Conservation (phyloP, 1,140 invertebrate species). For the Ptiloglossa arizonensis region DNA sequence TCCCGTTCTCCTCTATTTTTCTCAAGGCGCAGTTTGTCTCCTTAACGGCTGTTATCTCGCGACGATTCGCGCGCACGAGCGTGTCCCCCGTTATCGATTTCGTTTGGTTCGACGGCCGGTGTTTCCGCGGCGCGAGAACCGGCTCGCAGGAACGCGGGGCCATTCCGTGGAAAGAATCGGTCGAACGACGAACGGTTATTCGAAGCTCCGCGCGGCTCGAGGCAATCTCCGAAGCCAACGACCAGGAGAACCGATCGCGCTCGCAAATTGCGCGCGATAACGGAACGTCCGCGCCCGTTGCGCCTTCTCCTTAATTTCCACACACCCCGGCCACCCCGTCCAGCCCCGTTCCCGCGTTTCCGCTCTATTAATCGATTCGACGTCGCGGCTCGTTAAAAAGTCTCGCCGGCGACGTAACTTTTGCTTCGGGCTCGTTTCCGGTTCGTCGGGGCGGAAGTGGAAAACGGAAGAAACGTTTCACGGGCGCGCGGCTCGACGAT, state of each 20-base stretch:
- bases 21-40: slow-evolving; percentile 61
- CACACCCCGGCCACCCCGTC: neutral
- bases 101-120: slow-evolving; percentile 62
- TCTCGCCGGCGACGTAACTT: neutral
- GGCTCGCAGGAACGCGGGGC: slow-evolving; percentile 32
- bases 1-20: slow-evolving; percentile 20
- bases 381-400: too few relatives aligned
- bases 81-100: slow-evolving; percentile 67
- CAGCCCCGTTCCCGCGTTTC: neutral
- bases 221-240: slow-evolving; percentile 14
- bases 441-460: neutral
- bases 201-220: slow-evolving; percentile 24
- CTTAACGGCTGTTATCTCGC: slow-evolving; percentile 64
- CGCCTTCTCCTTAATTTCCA: neutral
- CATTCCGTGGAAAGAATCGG: slow-evolving; percentile 52
- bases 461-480: slow-evolving; percentile 37
- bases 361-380: slow-evolving; percentile 2
- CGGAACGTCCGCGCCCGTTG: neutral
- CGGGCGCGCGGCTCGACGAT: slow-evolving; percentile 38
- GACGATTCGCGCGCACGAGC: slow-evolving; percentile 63
- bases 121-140: slow-evolving; percentile 35
- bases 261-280: slow-evolving; percentile 22
- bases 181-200: slow-evolving; percentile 62
- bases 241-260: slow-evolving; percentile 15
- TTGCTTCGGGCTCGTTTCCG: neutral